phyloP scores from a whole-genome alignment of 2,797 vertebrate species.

The Pempheris klunzingeri region DNA sequence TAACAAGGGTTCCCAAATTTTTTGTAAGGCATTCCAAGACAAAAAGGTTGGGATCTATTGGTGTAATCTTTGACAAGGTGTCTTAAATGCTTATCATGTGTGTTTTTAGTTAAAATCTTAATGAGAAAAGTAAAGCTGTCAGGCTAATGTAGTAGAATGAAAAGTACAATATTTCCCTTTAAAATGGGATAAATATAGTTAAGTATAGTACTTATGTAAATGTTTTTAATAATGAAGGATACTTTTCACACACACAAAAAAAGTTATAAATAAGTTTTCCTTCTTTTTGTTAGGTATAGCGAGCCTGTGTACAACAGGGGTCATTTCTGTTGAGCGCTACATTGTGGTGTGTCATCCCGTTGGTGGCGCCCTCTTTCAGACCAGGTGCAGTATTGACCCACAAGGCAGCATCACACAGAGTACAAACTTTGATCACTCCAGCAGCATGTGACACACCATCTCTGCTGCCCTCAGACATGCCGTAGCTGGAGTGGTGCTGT shows the following conservation, averaged over 20 bases:
- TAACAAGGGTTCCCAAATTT: neutral
- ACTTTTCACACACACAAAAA: no score
- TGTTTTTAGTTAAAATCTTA: neutral
- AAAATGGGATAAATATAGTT: neutral
- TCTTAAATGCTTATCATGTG: neutral
- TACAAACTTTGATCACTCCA: neutral
- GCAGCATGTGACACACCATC: neutral
- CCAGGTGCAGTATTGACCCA: slow-evolving; percentile 61
- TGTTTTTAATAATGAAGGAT: neutral
- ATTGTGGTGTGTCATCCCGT: slow-evolving; percentile 84
- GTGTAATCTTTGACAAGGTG: neutral
- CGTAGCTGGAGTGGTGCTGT: slow-evolving; percentile 78
- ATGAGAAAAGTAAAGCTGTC: neutral
- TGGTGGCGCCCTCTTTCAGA: slow-evolving; percentile 82
- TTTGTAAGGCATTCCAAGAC: neutral
- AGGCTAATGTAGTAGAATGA: neutral
- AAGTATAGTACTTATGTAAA: neutral
- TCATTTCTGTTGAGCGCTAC: slow-evolving; percentile 86
- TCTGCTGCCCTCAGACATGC: slow-evolving; percentile 75
- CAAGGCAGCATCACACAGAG: neutral
- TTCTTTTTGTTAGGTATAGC: slow-evolving; percentile 79
- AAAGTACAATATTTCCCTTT: neutral
- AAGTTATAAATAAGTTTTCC: no score
- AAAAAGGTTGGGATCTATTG: neutral
- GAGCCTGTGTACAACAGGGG: slow-evolving; percentile 82